Evolutionary conservation across 2,888 invertebrate species (phyloP).

Genomic region (Apamea sordens): DNA sequence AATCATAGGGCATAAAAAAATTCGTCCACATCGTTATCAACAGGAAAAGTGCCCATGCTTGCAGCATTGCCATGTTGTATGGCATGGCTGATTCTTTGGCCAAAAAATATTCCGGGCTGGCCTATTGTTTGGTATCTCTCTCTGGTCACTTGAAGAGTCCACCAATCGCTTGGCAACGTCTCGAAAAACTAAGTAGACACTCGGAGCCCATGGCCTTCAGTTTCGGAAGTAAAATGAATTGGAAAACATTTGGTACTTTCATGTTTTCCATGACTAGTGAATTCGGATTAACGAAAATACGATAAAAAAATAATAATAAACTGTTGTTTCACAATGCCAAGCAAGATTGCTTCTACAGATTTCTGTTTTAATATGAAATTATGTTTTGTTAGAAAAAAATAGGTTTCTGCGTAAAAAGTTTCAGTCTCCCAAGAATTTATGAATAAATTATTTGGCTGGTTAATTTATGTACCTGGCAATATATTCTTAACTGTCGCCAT

Average conservation of each 20-base stretch:
- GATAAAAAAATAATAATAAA: not conserved
- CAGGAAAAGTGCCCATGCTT: no score
- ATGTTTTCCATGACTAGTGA: not conserved
- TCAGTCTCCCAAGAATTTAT: not conserved
- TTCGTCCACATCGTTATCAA: no score
- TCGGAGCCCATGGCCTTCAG: no score
- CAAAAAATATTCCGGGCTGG: no score
- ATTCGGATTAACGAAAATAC: not conserved
- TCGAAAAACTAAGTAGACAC: no score
- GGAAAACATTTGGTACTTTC: not conserved
- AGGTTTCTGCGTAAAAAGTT: not conserved
- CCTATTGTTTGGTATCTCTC: no score
- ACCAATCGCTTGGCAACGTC: no score
- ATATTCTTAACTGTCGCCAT: not conserved
- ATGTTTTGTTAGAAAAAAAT: not conserved
- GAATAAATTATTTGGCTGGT: not conserved
- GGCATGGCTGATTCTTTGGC: no score
- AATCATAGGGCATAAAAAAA: no score
- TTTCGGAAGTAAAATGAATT: not conserved
- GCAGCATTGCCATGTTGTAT: no score
- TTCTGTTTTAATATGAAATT: not conserved
- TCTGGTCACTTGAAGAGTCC: no score
- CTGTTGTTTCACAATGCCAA: not conserved
- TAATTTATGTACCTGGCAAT: not conserved
- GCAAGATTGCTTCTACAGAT: not conserved